Base-by-base conservation (phyloP, 2,113 vertebrate species). In the Colius striatus region DNA sequence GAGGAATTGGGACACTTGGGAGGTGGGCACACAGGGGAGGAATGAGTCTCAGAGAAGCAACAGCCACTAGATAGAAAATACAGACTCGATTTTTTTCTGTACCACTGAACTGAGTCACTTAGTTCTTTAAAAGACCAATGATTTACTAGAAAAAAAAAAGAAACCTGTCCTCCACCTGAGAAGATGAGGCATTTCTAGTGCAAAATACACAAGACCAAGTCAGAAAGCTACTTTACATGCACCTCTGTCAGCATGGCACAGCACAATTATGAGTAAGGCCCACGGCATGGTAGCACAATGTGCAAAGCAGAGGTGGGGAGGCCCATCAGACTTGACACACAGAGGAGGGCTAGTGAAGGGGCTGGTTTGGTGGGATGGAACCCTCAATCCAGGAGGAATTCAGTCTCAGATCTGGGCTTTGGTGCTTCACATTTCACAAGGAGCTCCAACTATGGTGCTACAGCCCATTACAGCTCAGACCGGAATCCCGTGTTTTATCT, bases 51-150 rank as follows among this genome's bases (percentile, higher is more conserved):
- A n/a, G 51, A 68, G 5, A 61, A 88, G 67, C 57, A 91, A 72
- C 41, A 87, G 63, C 27, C 19, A 47, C 45, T 20, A 67, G 51
- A 72, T 30, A 71, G 43, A 76, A 90, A 91, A 73, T 53, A 82
- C 29, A 78, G 62, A 65, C 41, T 92, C 76, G 16, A 12, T 74
- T 92, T 94, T 94, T 41, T 95, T 94, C 90, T 83, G 50, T 88
- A 63, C 45, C 68, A 65, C 65, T 89, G 86, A 89, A 84, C 23
- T 7, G 68, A 73, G 63, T 71, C 54, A 76, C 70, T 94, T 80
- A 77, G 63, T 41, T 22, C 86, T 90, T 89, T 58, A 48, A 30
- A 50, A 94, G 68, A 89, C 47, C 54, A 80, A 10, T 19, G 36
- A 87, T 70, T 63, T 55, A 70, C 51, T 19, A 74, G 66, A 43